Evolutionary conservation across 2,888 invertebrate genomes (phyloP).

Genomic region (Argyresthia goedartella): DNA sequence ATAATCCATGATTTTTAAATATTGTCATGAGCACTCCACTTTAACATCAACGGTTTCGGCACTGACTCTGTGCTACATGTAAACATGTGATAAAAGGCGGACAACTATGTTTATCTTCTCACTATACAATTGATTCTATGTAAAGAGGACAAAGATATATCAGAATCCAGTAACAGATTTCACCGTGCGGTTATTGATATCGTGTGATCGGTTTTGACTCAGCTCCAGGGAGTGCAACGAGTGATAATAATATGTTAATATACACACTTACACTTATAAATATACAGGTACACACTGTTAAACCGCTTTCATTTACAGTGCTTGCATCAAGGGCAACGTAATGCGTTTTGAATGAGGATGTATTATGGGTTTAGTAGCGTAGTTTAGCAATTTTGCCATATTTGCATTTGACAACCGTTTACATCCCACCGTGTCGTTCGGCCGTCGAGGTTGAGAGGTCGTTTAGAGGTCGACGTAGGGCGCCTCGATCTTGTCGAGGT

Average conservation of each 20-base stretch:
- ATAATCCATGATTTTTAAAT: constrained; percentile 27
- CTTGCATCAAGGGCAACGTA: too few species aligned
- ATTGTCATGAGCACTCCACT: constrained; percentile 31
- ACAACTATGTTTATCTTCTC: neutral
- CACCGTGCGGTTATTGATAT: too few species aligned
- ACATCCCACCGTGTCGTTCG: too few species aligned
- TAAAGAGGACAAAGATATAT: constrained; percentile 4
- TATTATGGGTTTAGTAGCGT: too few species aligned
- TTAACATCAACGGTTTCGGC: neutral
- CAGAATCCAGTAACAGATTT: neutral
- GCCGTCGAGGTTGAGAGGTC: constrained; percentile 14
- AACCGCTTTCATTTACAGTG: too few species aligned
- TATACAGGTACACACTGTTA: too few species aligned
- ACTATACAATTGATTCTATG: constrained; percentile 1
- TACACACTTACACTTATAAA: too few species aligned
- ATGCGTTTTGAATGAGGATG: too few species aligned
- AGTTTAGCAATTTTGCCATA: too few species aligned
- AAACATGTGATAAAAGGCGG: neutral
- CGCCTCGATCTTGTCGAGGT: constrained; percentile 58
- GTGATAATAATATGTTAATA: neutral
- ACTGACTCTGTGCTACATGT: constrained; percentile 3
- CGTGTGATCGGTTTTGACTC: constrained; percentile 53
- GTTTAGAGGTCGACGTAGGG: constrained; percentile 64
- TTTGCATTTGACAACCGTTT: too few species aligned
- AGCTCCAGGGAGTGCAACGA: constrained; percentile 48